Evolutionary conservation across 2,888 invertebrate species (phyloP).

Genomic region (Hyposoter dolosus): DNA sequence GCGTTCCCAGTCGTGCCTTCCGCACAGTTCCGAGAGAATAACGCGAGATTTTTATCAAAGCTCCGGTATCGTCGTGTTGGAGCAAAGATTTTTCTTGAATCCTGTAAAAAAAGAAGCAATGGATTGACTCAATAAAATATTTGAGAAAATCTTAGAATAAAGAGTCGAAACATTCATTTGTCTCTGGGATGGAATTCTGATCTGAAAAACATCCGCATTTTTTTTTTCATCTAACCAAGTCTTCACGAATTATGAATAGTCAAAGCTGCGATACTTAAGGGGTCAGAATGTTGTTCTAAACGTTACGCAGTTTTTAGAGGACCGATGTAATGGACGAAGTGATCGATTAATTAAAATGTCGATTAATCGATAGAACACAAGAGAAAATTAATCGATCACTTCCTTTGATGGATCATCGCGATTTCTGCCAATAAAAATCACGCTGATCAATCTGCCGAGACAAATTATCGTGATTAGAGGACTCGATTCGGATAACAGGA

Average conservation of each 20-base stretch:
- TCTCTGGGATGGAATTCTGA: background rate
- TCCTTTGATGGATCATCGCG: background rate
- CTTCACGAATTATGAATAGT: background rate
- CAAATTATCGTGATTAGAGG: background rate
- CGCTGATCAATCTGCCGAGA: background rate
- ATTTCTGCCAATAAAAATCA: background rate
- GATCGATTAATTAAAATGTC: background rate
- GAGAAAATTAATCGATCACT: too few relatives aligned
- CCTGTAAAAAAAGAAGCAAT: background rate
- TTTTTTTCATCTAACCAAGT: background rate
- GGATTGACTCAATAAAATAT: background rate
- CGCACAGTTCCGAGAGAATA: slow-evolving; percentile 4
- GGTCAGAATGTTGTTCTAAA: background rate
- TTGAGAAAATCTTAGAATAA: background rate
- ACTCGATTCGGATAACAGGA: background rate
- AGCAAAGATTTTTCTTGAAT: slow-evolving; percentile 17
- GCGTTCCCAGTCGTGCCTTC: slow-evolving; percentile 25
- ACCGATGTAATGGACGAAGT: background rate
- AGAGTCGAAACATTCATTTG: background rate
- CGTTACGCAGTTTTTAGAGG: background rate
- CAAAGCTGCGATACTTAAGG: too few relatives aligned
- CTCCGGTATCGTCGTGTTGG: slow-evolving; percentile 37
- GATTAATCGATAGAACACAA: background rate
- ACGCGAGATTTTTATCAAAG: slow-evolving; percentile 25
- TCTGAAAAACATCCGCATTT: background rate